A percentile compares a stretch with the other conserved stretches of the same genome.
Evolutionary conservation across 2,797 vertebrate genomes (phyloP).

Genomic region (Eulemur rubriventer): DNA sequence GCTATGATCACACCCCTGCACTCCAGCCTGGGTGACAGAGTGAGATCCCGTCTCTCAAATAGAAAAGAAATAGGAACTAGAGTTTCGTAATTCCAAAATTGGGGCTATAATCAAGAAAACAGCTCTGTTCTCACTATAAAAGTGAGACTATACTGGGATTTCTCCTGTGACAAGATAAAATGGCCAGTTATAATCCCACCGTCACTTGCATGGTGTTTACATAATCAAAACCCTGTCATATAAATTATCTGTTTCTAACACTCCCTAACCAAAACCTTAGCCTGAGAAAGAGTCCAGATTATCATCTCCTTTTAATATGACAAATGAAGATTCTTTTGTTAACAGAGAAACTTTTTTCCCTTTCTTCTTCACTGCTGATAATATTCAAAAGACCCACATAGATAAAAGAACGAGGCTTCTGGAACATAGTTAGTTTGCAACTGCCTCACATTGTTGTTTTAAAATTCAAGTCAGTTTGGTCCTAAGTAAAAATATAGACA

Average conservation of each 20-base stretch:
- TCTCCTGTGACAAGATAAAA: not conserved
- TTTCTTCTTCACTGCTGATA: not conserved
- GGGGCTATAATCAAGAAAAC: not conserved
- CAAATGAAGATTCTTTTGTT: not conserved
- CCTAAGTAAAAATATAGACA: not conserved
- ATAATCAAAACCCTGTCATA: not conserved
- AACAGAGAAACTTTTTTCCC: not conserved
- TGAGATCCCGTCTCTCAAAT: not conserved
- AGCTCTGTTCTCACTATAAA: not conserved
- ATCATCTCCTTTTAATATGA: not conserved
- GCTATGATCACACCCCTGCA: not conserved
- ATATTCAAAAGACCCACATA: not conserved
- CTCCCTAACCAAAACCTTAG: not conserved
- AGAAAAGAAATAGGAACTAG: not conserved
- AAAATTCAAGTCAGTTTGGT: slow-evolving; percentile 14
- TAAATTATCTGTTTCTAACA: not conserved
- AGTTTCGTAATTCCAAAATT: not conserved
- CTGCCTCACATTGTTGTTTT: not conserved
- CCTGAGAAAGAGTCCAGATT: not conserved
- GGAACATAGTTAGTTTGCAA: not conserved
- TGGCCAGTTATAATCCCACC: not conserved
- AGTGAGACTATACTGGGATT: not conserved
- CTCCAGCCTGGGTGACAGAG: not conserved
- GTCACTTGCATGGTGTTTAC: not conserved
- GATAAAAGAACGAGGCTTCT: not conserved